These are phyloP conservation scores for Micronycteris hirsuta DNA, from an alignment of 2,113 vertebrate species.

Conservation along the genomic window DNA sequence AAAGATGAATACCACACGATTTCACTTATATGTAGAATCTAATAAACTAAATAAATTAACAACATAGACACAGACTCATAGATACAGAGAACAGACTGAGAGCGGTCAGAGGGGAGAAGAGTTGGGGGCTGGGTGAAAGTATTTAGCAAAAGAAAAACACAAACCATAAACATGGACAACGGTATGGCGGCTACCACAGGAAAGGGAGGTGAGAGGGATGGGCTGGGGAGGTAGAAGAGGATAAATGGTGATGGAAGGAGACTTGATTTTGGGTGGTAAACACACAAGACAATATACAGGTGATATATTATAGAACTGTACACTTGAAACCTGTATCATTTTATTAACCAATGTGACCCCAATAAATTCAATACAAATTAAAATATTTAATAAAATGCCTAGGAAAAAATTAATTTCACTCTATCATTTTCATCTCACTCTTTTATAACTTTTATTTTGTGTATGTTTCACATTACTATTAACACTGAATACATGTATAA, in stretches of 20 bases:
- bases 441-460: constrained; percentile 34
- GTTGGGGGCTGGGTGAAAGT: background rate
- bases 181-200: too few species aligned
- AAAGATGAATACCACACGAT: background rate
- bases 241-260: background rate
- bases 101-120: background rate
- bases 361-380: background rate
- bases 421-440: background rate
- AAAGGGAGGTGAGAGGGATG: background rate
- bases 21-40: background rate
- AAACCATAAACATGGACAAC: background rate
- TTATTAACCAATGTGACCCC: background rate
- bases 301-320: background rate
- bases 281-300: background rate
- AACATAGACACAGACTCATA: background rate
- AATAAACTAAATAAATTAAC: background rate
- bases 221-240: background rate
- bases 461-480: background rate
- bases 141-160: background rate
- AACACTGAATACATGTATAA: constrained; percentile 2
- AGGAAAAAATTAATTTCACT: background rate
- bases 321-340: background rate
- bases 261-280: background rate
- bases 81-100: background rate
- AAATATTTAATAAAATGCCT: background rate